Base-by-base conservation (phyloP, 92 coral and sea anemone genomes). In the Isaurus tuberculatus region DNA sequence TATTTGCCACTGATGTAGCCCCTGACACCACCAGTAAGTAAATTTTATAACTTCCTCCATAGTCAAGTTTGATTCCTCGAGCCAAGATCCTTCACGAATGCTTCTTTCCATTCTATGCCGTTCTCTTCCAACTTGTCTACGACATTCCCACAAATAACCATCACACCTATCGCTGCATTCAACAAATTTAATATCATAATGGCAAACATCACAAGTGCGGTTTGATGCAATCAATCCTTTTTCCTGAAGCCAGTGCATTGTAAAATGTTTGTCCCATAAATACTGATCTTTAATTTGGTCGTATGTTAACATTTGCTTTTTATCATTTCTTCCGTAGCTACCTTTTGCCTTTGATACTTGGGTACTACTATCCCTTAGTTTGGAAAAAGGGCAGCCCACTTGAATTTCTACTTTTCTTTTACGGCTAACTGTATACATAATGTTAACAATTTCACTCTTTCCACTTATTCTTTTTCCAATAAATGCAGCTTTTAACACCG, bases 231-330 rank as follows among this genome's bases (percentile, higher is more conserved):
- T 86, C 40, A 79, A 26, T 37, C 79, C 74, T 68, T 70, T 69
- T 31, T 79, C 89, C 64, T 79, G 69, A 22, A 79, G 36, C 85
- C 84, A 75, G 23, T 43, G 67, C 49, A 85, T 43, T 19, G 88
- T 85, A 33, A 0, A 65, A 33, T 75, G 83, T 46, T 65, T 75
- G 88, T 85, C 74, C 63, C 88, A 85, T 31, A 85, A 78, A 36
- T 36, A 36, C 42, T 36, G 42, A 13, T 82, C 86, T 70, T 70
- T 70, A 13, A 70, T 34, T 70, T 2, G 13, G 75, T 70, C 46
- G 44, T 72, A 72, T 2, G 79, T 72, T 44, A 72, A 30, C n/a
- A 72, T 72, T 33, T 72, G 30, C 5, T 29, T 19, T 11, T 37
- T 57, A 32, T 72, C 25, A 9, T 72, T 72, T 30, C 53, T 32